These are phyloP conservation scores for Mesochorus sp. DNA, from an alignment of 2,888 invertebrate species.

Conservation along the genomic window DNA sequence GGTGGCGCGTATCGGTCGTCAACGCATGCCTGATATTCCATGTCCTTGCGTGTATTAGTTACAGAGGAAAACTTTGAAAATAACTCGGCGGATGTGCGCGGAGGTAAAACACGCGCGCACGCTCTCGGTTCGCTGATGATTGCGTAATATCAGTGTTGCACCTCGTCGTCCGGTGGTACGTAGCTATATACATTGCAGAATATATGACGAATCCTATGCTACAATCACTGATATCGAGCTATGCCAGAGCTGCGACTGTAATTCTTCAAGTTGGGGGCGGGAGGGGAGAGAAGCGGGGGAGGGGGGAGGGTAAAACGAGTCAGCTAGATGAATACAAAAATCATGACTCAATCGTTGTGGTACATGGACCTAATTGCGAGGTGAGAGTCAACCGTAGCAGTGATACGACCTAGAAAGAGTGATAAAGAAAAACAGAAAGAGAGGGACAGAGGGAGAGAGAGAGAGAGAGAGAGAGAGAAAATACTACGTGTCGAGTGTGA, in stretches of 20 bases:
- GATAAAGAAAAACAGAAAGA: neutral
- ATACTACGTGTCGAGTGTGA: conserved; percentile 24
- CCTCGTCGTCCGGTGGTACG: conserved; percentile 37
- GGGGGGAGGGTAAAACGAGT: conserved; percentile 16
- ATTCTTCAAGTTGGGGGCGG: no score
- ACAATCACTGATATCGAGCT: neutral
- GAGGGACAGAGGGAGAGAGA: neutral
- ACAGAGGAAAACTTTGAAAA: conserved; percentile 49
- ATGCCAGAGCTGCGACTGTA: neutral
- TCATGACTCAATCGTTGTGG: conserved; percentile 75
- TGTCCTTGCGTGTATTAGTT: conserved; percentile 28
- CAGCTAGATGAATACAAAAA: conserved; percentile 16
- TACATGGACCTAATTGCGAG: conserved; percentile 74
- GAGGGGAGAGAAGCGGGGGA: no score
- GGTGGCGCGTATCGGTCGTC: no score
- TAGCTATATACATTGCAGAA: neutral
- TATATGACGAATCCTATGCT: neutral
- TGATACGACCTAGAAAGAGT: conserved; percentile 43
- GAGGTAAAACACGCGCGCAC: conserved; percentile 34
- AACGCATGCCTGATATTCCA: neutral
- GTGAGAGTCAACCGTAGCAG: conserved; percentile 50
- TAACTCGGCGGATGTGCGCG: conserved; percentile 55
- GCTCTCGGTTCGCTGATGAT: conserved; percentile 29
- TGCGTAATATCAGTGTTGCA: conserved; percentile 57
- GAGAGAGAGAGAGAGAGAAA: neutral